Conservation (phyloP, 2,113 vertebrate genomes). For the Acinonyx jubatus region DNA sequence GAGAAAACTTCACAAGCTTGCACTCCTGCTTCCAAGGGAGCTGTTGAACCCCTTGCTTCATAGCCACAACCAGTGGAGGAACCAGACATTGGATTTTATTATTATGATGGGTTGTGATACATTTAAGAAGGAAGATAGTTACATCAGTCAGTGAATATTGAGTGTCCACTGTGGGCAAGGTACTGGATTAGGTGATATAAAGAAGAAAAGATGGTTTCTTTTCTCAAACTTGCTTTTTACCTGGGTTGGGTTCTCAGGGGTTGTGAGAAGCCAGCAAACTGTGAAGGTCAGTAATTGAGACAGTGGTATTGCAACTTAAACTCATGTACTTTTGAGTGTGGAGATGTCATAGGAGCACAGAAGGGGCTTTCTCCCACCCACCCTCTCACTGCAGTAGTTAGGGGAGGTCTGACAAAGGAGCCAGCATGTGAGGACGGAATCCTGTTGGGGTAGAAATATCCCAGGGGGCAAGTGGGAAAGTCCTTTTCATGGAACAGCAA, state of each 20-base stretch:
- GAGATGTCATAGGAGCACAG: background rate
- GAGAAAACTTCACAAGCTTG: background rate
- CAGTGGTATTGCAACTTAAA: background rate
- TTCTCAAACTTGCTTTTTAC: background rate
- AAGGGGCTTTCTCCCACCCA: background rate
- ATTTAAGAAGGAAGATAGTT: conserved; percentile 23
- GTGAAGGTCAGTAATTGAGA: background rate
- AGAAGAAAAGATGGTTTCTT: background rate
- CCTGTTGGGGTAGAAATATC: background rate
- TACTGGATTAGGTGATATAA: background rate
- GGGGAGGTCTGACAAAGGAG: background rate
- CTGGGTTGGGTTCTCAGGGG: background rate
- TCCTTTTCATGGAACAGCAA: background rate
- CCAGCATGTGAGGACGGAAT: background rate
- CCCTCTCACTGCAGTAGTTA: background rate
- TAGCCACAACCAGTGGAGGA: background rate
- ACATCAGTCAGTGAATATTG: background rate
- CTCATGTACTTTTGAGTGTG: background rate
- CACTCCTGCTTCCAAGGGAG: background rate
- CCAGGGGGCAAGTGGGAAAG: background rate
- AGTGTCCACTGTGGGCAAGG: background rate
- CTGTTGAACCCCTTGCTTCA: no score
- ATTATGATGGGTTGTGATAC: background rate
- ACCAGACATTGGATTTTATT: background rate
- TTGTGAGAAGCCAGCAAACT: background rate